Conservation (phyloP, 2,797 vertebrate species). For the Rhincodon typus region DNA sequence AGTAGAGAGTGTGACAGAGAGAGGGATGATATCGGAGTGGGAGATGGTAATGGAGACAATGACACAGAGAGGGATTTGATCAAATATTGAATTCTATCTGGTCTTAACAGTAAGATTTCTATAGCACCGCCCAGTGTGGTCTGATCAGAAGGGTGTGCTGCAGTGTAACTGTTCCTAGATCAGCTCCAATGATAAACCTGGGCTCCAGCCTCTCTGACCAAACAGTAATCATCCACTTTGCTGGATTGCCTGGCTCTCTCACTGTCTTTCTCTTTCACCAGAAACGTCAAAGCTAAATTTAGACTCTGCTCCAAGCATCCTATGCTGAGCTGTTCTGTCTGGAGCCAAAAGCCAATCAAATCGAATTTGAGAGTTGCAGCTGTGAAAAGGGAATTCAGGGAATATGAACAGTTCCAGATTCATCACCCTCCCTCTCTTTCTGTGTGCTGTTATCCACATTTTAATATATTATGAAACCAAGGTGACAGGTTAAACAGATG, state of each 20-base stretch:
- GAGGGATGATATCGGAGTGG: not conserved
- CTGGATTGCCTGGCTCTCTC: not conserved
- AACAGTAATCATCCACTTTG: not conserved
- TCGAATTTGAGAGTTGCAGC: not conserved
- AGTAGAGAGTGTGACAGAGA: not conserved
- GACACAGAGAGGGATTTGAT: not conserved
- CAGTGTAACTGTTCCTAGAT: not conserved
- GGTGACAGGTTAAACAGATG: not conserved
- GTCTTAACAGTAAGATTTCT: not conserved
- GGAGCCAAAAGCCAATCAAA: not conserved
- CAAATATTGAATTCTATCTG: not conserved
- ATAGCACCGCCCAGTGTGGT: not conserved
- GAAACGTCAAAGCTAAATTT: conserved; percentile 13
- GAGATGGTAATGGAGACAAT: too few relatives aligned
- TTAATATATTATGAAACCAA: not conserved
- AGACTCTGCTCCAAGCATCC: not conserved
- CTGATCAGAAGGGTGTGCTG: not conserved
- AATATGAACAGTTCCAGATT: not conserved
- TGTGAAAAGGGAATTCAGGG: not conserved
- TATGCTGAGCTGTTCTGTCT: not conserved
- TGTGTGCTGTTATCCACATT: not conserved
- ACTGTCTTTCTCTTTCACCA: not conserved
- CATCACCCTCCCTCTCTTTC: not conserved
- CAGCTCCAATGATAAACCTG: not conserved
- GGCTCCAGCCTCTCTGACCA: not conserved